These are phyloP conservation scores for Phalacrocorax aristotelis DNA, from an alignment of 2,113 vertebrate species.

Conservation along the genomic window DNA sequence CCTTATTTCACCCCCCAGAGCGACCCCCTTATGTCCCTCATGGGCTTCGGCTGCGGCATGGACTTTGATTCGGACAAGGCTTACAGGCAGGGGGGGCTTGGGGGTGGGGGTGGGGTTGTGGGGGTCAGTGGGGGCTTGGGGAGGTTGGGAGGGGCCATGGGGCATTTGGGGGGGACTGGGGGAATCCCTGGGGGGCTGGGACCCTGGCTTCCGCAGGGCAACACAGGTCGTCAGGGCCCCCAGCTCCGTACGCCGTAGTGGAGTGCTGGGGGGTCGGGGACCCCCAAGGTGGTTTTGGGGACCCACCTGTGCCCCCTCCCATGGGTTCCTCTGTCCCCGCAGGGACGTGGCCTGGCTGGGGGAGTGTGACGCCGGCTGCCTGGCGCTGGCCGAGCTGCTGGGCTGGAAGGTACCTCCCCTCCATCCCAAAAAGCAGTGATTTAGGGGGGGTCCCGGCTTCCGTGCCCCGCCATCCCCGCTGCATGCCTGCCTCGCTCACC, in stretches of 20 bases:
- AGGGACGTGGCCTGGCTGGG: slow-evolving; percentile 90
- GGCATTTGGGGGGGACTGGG: neutral
- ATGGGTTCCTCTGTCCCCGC: neutral
- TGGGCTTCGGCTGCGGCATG: no score
- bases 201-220: no score
- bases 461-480: no score
- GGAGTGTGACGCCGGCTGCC: slow-evolving; percentile 87
- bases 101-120: no score
- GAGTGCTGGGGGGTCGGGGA: neutral
- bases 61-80: no score
- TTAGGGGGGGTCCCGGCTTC: neutral
- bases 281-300: neutral
- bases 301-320: no score
- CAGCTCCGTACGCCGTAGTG: neutral
- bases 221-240: no score
- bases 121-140: no score
- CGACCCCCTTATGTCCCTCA: no score
- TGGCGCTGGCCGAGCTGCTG: slow-evolving; percentile 85
- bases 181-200: no score
- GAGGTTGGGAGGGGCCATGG: neutral
- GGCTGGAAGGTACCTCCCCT: slow-evolving; percentile 86
- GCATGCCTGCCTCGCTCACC: neutral
- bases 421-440: neutral
- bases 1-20: no score
- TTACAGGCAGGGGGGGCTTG: no score